Percentiles rank a stretch among this genome's conserved stretches.
phyloP scores from a whole-genome alignment of 2,797 vertebrate species.

The Paratrypauchen microcephalus region DNA sequence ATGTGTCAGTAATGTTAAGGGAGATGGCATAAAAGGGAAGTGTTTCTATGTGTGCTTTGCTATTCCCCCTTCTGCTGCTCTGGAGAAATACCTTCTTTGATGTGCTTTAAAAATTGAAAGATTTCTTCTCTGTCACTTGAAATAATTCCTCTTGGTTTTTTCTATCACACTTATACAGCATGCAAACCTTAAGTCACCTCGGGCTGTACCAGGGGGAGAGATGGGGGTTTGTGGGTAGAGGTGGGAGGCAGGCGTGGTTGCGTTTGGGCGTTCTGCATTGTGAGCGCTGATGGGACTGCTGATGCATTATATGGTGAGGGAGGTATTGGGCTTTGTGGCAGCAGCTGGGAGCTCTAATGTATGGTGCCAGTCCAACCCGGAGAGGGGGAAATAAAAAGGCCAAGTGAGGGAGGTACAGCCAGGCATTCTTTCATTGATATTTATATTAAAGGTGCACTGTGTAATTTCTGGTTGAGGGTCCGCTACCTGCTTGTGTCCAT shows the following conservation, averaged over 20 bases:
- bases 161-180: slow-evolving; percentile 53
- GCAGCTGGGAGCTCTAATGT: slow-evolving; percentile 52
- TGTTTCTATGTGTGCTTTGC: slow-evolving; percentile 39
- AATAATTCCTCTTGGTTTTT: slow-evolving; percentile 62
- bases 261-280: slow-evolving; percentile 66
- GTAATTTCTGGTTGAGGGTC: too few species aligned
- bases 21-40: slow-evolving; percentile 53
- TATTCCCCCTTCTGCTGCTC: slow-evolving; percentile 56
- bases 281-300: slow-evolving; percentile 67
- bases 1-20: slow-evolving; percentile 56
- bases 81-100: slow-evolving; percentile 62
- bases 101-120: slow-evolving; percentile 57
- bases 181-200: slow-evolving; percentile 45
- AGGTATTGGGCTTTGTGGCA: slow-evolving; percentile 50
- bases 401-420: slow-evolving; percentile 18
- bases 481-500: too few species aligned
- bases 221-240: slow-evolving; percentile 32
- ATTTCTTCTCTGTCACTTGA: slow-evolving; percentile 52
- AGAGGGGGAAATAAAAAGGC: slow-evolving; percentile 41
- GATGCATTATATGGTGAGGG: slow-evolving; percentile 68
- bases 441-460: neutral
- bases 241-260: slow-evolving; percentile 62
- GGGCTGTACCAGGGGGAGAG: slow-evolving; percentile 42
- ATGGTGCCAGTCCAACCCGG: slow-evolving; percentile 39
- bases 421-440: neutral